Conservation (phyloP, 2,113 vertebrate genomes). For the Pseudorhombus dupliciocellatus region DNA sequence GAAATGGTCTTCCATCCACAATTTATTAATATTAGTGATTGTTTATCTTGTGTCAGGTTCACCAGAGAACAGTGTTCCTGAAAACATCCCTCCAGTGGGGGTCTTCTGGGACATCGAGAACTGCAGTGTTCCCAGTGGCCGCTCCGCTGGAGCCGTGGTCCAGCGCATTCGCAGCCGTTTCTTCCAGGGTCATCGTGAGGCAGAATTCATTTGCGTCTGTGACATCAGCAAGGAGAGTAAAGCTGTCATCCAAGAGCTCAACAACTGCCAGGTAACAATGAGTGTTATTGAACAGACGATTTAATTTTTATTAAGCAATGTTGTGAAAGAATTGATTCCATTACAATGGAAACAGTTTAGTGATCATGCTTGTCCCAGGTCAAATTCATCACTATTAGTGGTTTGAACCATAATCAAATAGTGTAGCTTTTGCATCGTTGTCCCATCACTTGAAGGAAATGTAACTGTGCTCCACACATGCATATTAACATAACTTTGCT, state of each 20-base stretch:
- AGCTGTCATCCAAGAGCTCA: conserved; percentile 98
- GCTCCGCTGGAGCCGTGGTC: conserved; percentile 92
- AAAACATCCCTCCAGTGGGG: conserved; percentile 94
- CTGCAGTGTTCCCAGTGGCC: conserved; percentile 93
- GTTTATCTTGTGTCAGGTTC: conserved; percentile 78
- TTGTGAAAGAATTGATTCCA: no score
- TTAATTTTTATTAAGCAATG: background rate
- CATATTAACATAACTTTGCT: background rate
- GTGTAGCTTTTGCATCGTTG: no score
- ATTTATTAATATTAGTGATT: background rate
- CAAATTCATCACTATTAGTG: no score
- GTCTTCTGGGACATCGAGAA: conserved; percentile 99
- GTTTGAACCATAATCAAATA: no score
- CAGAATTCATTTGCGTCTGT: conserved; percentile 98
- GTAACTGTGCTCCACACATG: background rate
- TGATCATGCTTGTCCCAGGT: no score
- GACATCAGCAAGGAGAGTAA: conserved; percentile 99
- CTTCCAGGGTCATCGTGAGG: conserved; percentile 96
- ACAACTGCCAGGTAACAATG: conserved; percentile 94
- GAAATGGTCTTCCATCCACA: no score
- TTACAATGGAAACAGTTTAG: no score
- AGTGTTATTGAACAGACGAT: background rate
- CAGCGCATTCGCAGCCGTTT: conserved; percentile 92
- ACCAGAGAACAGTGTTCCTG: conserved; percentile 85
- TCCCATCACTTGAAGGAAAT: no score